A percentile compares a stretch with the other conserved stretches of the same genome.
phyloP scores from a whole-genome alignment of 2,888 invertebrate species.

The Dusona sp. region DNA sequence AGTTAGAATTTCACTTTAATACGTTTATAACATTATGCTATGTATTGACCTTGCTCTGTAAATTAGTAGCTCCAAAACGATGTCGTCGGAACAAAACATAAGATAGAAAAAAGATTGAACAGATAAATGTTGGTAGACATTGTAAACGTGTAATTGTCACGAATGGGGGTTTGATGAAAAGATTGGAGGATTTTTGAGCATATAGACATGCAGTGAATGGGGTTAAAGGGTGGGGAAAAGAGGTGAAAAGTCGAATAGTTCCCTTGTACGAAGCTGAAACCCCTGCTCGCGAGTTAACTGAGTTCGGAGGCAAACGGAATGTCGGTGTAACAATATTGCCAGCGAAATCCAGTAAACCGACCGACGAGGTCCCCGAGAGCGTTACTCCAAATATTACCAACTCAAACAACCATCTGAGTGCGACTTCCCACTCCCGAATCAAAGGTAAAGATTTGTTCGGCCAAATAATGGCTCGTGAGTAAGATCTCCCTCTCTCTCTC shows the following conservation, averaged over 20 bases:
- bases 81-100: neutral
- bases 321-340: slow-evolving; percentile 79
- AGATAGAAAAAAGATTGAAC: neutral
- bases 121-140: neutral
- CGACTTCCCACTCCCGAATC: slow-evolving; percentile 76
- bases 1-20: neutral
- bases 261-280: neutral
- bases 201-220: slow-evolving; percentile 6
- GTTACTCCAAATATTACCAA: slow-evolving; percentile 82
- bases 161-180: slow-evolving; percentile 52
- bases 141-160: slow-evolving; percentile 54
- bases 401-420: slow-evolving; percentile 78
- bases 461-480: slow-evolving; percentile 79
- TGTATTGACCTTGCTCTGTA: neutral
- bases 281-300: slow-evolving; percentile 62
- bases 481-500: slow-evolving; percentile 49
- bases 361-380: slow-evolving; percentile 76
- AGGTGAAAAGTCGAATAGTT: slow-evolving; percentile 46
- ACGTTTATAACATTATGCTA: neutral
- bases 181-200: slow-evolving; percentile 16
- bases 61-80: neutral
- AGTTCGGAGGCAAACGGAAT: slow-evolving; percentile 70
- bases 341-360: slow-evolving; percentile 80
- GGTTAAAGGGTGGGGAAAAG: slow-evolving; percentile 31
- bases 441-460: slow-evolving; percentile 82